Conservation (phyloP, 1,140 invertebrate genomes). For the Dendrolimus punctatus region DNA sequence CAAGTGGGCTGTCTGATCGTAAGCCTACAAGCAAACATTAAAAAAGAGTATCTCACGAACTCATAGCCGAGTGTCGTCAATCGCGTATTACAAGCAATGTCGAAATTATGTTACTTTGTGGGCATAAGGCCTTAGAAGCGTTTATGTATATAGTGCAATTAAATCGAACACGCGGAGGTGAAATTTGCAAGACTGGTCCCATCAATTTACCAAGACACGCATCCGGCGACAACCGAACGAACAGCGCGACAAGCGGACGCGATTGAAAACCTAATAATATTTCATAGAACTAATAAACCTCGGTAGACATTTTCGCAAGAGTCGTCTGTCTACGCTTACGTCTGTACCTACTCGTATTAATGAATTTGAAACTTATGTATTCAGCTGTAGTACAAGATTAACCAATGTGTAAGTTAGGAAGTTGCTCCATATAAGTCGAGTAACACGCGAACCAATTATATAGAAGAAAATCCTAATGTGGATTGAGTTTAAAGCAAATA, state of each 20-base stretch:
- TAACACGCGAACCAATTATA: too few relatives aligned
- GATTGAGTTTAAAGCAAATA: too few relatives aligned
- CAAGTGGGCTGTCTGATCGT: too few relatives aligned
- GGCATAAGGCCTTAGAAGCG: slow-evolving; percentile 10
- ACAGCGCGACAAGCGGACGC: slow-evolving; percentile 32
- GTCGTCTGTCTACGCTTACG: slow-evolving; percentile 10
- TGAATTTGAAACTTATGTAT: slow-evolving; percentile 11
- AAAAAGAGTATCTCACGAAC: too few relatives aligned
- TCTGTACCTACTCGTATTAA: slow-evolving; percentile 12
- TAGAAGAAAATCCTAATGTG: too few relatives aligned
- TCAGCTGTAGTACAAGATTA: too few relatives aligned
- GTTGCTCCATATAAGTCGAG: too few relatives aligned
- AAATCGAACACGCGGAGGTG: slow-evolving; percentile 34
- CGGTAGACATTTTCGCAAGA: slow-evolving; percentile 29
- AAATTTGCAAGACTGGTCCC: slow-evolving; percentile 43
- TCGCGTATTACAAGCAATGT: slow-evolving; percentile 13
- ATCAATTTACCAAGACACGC: slow-evolving; percentile 45
- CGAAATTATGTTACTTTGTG: slow-evolving; percentile 10
- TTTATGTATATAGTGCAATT: slow-evolving; percentile 41
- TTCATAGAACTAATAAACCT: slow-evolving; percentile 22
- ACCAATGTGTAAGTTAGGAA: too few relatives aligned
- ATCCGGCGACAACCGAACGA: slow-evolving; percentile 38
- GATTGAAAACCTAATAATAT: slow-evolving; percentile 36
- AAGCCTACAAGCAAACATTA: too few relatives aligned
- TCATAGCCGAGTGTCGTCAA: too few relatives aligned